Evolutionary conservation across 2,888 invertebrate genomes (phyloP).

Genomic region (Xestia xanthographa): DNA sequence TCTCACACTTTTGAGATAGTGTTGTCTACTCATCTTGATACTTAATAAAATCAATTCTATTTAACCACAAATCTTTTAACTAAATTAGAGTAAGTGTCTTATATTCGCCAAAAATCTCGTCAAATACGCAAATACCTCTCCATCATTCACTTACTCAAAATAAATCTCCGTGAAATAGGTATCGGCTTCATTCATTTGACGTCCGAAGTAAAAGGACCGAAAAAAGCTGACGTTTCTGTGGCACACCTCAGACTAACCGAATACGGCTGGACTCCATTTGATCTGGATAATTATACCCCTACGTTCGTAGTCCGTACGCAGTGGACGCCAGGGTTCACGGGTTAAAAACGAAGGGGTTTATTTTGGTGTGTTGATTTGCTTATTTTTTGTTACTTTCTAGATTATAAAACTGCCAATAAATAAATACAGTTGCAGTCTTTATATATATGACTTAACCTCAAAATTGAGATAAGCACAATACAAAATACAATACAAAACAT

Average conservation of each 20-base stretch:
- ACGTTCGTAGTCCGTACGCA: conserved; percentile 8
- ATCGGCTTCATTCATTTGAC: conserved; percentile 52
- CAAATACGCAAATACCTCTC: not conserved
- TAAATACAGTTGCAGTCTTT: not conserved
- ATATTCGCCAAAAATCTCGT: not conserved
- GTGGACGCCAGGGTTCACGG: conserved; percentile 12
- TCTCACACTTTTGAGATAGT: too few relatives aligned
- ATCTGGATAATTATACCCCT: conserved; percentile 80
- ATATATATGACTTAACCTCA: not conserved
- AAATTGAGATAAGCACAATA: not conserved
- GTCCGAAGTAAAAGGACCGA: conserved; percentile 66
- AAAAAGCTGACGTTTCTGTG: conserved; percentile 72
- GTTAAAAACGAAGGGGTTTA: conserved; percentile 12
- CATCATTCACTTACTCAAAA: conserved; percentile 41
- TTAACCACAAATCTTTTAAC: too few relatives aligned
- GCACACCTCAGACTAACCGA: conserved; percentile 80
- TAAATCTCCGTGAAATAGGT: conserved; percentile 48
- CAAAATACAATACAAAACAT: too few relatives aligned
- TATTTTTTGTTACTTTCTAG: not conserved
- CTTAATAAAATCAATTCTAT: not conserved
- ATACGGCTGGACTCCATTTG: conserved; percentile 77
- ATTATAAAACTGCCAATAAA: not conserved
- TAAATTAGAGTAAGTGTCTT: not conserved
- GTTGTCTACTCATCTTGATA: too few relatives aligned
- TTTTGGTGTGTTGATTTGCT: not conserved